phyloP scores from a whole-genome alignment of 2,113 vertebrate genomes.

The Semnopithecus entellus region DNA sequence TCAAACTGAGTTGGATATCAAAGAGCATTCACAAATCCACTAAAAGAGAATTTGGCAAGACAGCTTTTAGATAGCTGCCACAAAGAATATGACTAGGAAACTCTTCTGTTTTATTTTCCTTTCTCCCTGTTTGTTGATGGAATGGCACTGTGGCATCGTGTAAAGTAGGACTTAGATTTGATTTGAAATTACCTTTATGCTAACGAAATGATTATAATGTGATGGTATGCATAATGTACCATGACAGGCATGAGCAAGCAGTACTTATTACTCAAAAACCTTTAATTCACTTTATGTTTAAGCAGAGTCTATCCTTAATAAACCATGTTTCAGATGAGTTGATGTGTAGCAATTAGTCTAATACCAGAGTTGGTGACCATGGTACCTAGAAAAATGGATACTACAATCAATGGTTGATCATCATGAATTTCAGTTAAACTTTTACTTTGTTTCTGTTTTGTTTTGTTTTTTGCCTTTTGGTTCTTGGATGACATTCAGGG shows the following conservation, averaged over 20 bases:
- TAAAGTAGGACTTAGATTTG: constrained; percentile 7
- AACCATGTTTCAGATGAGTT: constrained; percentile 34
- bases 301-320: constrained; percentile 19
- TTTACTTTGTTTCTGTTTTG: constrained; percentile 48
- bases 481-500: constrained; percentile 21
- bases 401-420: constrained; percentile 1
- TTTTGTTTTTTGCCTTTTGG: constrained; percentile 35
- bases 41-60: background rate
- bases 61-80: background rate
- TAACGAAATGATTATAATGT: background rate
- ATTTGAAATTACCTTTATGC: constrained; percentile 14
- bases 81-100: constrained; percentile 12
- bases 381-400: background rate
- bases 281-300: constrained; percentile 33
- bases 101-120: background rate
- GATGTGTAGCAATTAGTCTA: background rate
- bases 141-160: background rate
- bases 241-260: background rate
- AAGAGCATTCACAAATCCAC: constrained; percentile 17
- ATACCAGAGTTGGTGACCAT: background rate
- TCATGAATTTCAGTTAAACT: constrained; percentile 39
- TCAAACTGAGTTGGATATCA: constrained; percentile 8
- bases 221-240: background rate
- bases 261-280: background rate
- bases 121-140: background rate